These are phyloP conservation scores for Gisinianus flammeolus DNA, from an alignment of 2,888 invertebrate genomes.

Conservation along the genomic window DNA sequence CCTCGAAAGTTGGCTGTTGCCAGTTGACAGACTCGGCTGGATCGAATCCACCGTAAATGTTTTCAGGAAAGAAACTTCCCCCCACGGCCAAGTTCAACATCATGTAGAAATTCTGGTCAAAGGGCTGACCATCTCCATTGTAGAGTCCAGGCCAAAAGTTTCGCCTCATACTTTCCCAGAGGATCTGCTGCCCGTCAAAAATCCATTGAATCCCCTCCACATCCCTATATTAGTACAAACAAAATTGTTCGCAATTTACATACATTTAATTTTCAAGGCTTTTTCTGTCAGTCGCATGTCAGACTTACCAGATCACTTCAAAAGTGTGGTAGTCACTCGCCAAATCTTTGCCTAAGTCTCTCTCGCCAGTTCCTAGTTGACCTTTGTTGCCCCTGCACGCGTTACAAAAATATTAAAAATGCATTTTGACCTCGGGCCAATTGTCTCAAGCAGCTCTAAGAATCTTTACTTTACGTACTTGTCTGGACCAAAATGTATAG, in stretches of 20 bases:
- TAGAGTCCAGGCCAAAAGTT: slow-evolving; percentile 47
- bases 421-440: too few species aligned
- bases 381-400: not conserved
- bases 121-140: slow-evolving; percentile 39
- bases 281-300: too few species aligned
- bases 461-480: not conserved
- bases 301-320: not conserved
- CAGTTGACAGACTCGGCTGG: slow-evolving; percentile 41
- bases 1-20: slow-evolving; percentile 38
- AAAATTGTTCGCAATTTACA: not conserved
- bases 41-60: slow-evolving; percentile 47
- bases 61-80: slow-evolving; percentile 45
- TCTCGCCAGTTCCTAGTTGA: not conserved
- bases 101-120: slow-evolving; percentile 41
- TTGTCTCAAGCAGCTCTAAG: too few species aligned
- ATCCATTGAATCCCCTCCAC: slow-evolving; percentile 34
- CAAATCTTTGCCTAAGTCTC: not conserved
- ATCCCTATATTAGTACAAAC: slow-evolving; percentile 11
- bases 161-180: slow-evolving; percentile 28
- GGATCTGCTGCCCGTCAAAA: slow-evolving; percentile 36
- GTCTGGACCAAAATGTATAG: not conserved
- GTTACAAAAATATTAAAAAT: too few species aligned
- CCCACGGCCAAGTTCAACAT: slow-evolving; percentile 49
- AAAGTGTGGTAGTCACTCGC: not conserved
- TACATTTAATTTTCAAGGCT: too few species aligned